phyloP scores from a whole-genome alignment of 2,797 vertebrate species.

The Silurus aristotelis region DNA sequence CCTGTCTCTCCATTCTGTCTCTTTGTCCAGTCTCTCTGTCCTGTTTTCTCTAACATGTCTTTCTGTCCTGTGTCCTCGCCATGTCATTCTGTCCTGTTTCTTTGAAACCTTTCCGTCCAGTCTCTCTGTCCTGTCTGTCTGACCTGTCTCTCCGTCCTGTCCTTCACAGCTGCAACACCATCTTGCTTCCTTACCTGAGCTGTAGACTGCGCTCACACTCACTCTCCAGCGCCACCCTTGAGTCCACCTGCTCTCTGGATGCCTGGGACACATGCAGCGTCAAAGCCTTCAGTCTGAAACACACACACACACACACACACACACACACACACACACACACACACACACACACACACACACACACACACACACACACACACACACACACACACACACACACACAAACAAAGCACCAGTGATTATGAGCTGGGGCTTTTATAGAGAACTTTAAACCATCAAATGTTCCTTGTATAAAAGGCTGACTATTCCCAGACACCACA shows the following conservation, averaged over 20 bases:
- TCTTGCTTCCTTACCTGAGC: conserved; percentile 74
- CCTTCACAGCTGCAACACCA: conserved; percentile 33
- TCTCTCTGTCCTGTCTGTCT: not conserved
- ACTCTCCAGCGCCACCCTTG: conserved; percentile 68
- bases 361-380: not conserved
- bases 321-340: not conserved
- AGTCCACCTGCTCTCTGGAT: conserved; percentile 66
- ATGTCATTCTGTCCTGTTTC: not conserved
- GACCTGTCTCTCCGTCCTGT: not conserved
- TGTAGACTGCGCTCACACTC: conserved; percentile 65
- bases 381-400: too few relatives aligned
- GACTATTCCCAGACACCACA: conserved; percentile 30
- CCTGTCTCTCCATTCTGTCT: not conserved
- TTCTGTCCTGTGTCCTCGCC: not conserved
- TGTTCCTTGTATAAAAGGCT: conserved; percentile 41
- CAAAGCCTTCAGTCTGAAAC: conserved; percentile 55
- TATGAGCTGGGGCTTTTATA: conserved; percentile 34
- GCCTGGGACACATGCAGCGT: conserved; percentile 70
- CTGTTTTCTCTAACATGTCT: not conserved
- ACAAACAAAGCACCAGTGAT: conserved; percentile 15
- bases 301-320: conserved; percentile 49
- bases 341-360: conserved; percentile 39
- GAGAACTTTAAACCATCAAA: conserved; percentile 39
- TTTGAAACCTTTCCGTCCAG: not conserved
- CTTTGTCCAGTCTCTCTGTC: not conserved